Conservation (phyloP, 2,888 invertebrate species). For the Pseudanteris insignis region DNA sequence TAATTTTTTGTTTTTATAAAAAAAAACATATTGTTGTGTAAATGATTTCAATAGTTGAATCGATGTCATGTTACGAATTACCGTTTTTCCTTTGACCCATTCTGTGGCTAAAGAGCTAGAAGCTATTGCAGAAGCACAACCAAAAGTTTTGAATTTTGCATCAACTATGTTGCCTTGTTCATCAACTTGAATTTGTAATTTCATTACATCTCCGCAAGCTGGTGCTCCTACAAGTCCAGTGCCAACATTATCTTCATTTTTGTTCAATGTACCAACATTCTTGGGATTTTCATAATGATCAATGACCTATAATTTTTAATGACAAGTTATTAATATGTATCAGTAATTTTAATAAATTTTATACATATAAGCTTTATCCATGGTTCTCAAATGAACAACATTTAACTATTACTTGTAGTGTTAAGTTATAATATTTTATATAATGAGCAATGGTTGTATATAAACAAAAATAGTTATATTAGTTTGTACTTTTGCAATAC, state of each 20-base stretch:
- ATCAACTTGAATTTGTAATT: conserved; percentile 95
- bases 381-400: too few relatives aligned
- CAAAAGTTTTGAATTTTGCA: conserved; percentile 99
- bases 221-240: conserved; percentile 99
- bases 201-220: conserved; percentile 99
- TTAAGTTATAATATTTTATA: too few relatives aligned
- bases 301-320: conserved; percentile 86
- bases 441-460: too few relatives aligned
- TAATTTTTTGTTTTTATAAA: not conserved
- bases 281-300: conserved; percentile 99
- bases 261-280: conserved; percentile 97
- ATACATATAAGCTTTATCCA: too few relatives aligned
- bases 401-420: too few relatives aligned
- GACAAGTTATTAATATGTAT: too few relatives aligned
- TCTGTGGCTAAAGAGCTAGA: conserved; percentile 96
- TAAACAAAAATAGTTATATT: too few relatives aligned
- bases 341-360: too few relatives aligned
- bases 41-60: not conserved
- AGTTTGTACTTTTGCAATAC: too few relatives aligned
- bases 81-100: conserved; percentile 96
- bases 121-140: conserved; percentile 98
- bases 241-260: conserved; percentile 91
- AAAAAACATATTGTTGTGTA: not conserved
- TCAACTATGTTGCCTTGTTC: conserved; percentile 96
- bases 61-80: too few relatives aligned